These are phyloP conservation scores for Falco peregrinus DNA, from an alignment of 2,797 vertebrate species.

Conservation along the genomic window DNA sequence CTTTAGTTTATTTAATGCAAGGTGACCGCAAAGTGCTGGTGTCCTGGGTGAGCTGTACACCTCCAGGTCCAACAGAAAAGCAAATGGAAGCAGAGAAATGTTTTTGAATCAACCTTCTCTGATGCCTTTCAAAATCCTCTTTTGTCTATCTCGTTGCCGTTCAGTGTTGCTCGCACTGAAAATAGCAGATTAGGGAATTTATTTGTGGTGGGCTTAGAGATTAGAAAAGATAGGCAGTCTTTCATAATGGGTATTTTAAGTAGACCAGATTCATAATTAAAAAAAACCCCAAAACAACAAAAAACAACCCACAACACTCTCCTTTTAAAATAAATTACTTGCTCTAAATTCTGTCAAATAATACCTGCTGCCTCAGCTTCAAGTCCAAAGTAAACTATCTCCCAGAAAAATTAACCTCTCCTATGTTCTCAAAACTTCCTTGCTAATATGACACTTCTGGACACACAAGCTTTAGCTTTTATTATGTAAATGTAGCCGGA, in stretches of 20 bases:
- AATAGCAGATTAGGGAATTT: not conserved
- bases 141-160: not conserved
- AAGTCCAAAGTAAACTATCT: not conserved
- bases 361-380: not conserved
- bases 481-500: not conserved
- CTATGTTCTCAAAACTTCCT: not conserved
- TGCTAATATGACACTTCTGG: not conserved
- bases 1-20: not conserved
- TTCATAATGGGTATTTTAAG: not conserved
- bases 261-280: not conserved
- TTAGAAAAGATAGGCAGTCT: not conserved
- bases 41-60: not conserved
- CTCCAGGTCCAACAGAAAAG: not conserved
- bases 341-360: not conserved
- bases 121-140: not conserved
- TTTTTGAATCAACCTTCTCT: not conserved
- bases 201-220: not conserved
- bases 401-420: slow-evolving; percentile 6
- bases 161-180: not conserved
- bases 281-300: not conserved
- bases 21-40: not conserved
- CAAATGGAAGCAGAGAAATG: not conserved
- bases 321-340: not conserved
- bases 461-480: not conserved
- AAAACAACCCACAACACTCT: not conserved